Evolutionary conservation across 2,888 invertebrate species (phyloP).

Genomic region (Coecobrya sp.): DNA sequence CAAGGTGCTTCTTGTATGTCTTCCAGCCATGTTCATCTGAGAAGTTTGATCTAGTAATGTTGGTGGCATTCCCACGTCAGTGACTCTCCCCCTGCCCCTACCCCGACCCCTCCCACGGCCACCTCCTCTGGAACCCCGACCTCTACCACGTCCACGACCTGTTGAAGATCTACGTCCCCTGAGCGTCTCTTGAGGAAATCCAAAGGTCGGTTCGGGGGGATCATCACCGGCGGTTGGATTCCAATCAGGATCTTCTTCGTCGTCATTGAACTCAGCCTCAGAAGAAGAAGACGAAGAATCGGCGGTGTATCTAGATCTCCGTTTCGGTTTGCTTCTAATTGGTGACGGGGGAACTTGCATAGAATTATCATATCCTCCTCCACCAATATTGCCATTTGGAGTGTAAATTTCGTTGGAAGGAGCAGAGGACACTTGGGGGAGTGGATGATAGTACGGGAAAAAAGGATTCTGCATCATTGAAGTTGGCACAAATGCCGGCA

Average conservation of each 20-base stretch:
- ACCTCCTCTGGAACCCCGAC: conserved; percentile 50
- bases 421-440: neutral
- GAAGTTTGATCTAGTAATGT: conserved; percentile 56
- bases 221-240: conserved; percentile 48
- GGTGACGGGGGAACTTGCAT: conserved; percentile 77
- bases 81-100: conserved; percentile 37
- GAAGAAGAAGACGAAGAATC: conserved; percentile 60
- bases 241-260: conserved; percentile 75
- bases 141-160: conserved; percentile 64
- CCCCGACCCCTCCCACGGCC: conserved; percentile 56
- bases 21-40: conserved; percentile 19
- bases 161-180: conserved; percentile 55
- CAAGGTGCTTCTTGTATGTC: conserved; percentile 63
- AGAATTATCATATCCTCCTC: conserved; percentile 45
- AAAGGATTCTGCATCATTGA: conserved; percentile 68
- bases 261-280: conserved; percentile 58
- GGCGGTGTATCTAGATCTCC: conserved; percentile 37
- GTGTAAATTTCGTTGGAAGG: conserved; percentile 57
- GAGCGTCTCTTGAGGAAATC: neutral
- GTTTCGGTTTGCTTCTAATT: conserved; percentile 58
- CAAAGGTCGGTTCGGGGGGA: conserved; percentile 41
- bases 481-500: conserved; percentile 58
- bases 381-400: conserved; percentile 48
- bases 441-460: conserved; percentile 60
- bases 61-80: conserved; percentile 36